These are phyloP conservation scores for Drosophila paucipuncta DNA, from an alignment of 2,888 invertebrate species.

Conservation along the genomic window DNA sequence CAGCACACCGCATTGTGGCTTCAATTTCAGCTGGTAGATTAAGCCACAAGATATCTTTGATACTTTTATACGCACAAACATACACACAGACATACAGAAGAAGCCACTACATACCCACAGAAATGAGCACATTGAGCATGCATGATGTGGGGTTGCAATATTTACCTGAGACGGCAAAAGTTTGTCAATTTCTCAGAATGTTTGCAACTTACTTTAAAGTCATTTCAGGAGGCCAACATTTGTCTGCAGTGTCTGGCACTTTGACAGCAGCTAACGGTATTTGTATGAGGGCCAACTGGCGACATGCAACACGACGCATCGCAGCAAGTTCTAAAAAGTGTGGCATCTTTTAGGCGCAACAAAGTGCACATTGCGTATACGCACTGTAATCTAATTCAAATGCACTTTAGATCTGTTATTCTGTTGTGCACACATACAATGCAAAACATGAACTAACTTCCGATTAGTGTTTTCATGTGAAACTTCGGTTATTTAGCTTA, in stretches of 20 bases:
- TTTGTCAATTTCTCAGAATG: constrained; percentile 47
- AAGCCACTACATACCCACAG: neutral
- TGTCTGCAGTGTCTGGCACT: constrained; percentile 3
- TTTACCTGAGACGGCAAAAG: constrained; percentile 37
- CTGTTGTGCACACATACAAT: neutral
- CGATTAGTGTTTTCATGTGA: neutral
- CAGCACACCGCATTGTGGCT: constrained; percentile 52
- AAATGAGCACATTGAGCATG: constrained; percentile 41
- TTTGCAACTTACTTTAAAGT: constrained; percentile 49
- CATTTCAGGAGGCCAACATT: constrained; percentile 48
- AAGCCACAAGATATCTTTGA: constrained; percentile 55
- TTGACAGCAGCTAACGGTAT: constrained; percentile 26
- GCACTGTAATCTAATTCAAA: neutral
- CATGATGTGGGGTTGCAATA: constrained; percentile 30
- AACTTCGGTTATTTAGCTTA: constrained; percentile 1
- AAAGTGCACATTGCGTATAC: constrained; percentile 17
- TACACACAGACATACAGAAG: constrained; percentile 14
- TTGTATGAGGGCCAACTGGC: neutral
- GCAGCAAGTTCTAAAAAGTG: constrained; percentile 10
- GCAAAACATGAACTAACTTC: neutral
- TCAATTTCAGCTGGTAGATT: constrained; percentile 56
- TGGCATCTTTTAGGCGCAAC: constrained; percentile 18
- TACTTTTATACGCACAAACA: constrained; percentile 16
- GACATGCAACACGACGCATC: neutral
- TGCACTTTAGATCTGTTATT: neutral